These are phyloP conservation scores for Liopterus haemorrhoidalis DNA, from an alignment of 2,888 invertebrate species.

Conservation along the genomic window DNA sequence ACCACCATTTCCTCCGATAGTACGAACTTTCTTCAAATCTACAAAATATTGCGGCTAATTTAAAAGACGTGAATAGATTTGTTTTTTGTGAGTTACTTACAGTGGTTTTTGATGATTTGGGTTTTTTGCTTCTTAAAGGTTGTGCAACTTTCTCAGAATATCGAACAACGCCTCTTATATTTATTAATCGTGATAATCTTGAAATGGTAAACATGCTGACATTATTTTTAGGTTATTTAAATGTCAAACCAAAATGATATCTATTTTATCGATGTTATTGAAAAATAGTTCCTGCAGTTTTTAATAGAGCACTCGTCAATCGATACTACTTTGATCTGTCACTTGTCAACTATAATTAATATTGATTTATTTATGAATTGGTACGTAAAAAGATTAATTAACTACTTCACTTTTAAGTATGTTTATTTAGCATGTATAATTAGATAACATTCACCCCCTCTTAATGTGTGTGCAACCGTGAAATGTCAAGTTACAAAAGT, in stretches of 20 bases:
- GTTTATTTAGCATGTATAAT: too few species aligned
- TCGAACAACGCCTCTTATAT: neutral
- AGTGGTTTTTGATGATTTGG: constrained; percentile 45
- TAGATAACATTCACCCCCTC: too few species aligned
- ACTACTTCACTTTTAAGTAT: too few species aligned
- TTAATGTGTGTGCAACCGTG: too few species aligned
- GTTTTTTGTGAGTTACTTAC: constrained; percentile 37
- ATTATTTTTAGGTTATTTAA: neutral
- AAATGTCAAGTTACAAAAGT: too few species aligned
- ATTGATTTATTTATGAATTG: too few species aligned
- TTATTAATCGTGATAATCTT: constrained; percentile 1
- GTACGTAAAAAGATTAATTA: too few species aligned
- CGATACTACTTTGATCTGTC: too few species aligned
- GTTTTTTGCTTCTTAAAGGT: constrained; percentile 47
- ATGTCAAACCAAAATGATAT: neutral
- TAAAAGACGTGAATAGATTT: constrained; percentile 4
- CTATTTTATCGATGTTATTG: too few species aligned
- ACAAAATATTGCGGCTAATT: constrained; percentile 58
- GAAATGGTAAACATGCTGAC: constrained; percentile 1
- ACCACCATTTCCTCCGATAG: constrained; percentile 84
- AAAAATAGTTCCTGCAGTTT: too few species aligned
- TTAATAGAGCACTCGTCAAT: too few species aligned
- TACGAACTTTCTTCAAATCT: constrained; percentile 61
- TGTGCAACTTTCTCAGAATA: constrained; percentile 38
- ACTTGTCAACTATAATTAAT: too few species aligned